Evolutionary conservation across 1,140 invertebrate genomes (phyloP), one percentile per base, ranked within the genome.

Genomic region (Trichomalopsis sarcophagae): DNA sequence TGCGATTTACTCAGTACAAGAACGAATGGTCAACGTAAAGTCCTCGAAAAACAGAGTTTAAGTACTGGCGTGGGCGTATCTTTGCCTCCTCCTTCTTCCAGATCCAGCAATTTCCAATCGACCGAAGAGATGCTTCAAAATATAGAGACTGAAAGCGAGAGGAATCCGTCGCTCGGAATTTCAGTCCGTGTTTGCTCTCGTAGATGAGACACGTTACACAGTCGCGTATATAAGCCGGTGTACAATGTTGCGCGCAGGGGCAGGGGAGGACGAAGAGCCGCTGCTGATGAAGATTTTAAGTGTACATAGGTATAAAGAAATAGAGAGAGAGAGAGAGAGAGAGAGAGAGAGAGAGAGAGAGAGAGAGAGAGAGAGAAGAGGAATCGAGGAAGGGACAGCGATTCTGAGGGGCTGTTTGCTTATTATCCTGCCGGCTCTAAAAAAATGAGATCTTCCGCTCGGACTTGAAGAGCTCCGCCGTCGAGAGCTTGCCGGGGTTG

Each of bases 381-480:
- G 44, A 40, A 76, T 2, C 0, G 66, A 76, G 17, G n/a, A 5
- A 66, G 44, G 50, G 21, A 69, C 62, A 69, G 71, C 14, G 17
- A 85, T 77, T 81, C 21, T 36, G 11, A 0, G 27, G 68, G 14
- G 2, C 69, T 21, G 13, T 71, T 71, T 82, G 79, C 30, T 78
- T 82, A 82, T 66, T 78, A 62, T 78, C 27, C 44, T 80, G 27
- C 27, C n/a, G 55, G 68, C 40, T 68, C 81, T 87, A 88, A 83
- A 88, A 84, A 81, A 87, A 88, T n/a, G 87, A 88, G 13, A 88
- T 80, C 23, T 84, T 87, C 82, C 87, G 79, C 79, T 88, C 87
- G 82, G 88, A 87, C 73, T 88, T 87, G 69, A 87, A 86, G 75
- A 87, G 84, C 84, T 88, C 81, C 10, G 68, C 87, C 30, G 85